A percentile compares a stretch with the other conserved stretches of the same genome.
Conservation (phyloP, 2,113 vertebrate species). For the Plectropomus leopardus region DNA sequence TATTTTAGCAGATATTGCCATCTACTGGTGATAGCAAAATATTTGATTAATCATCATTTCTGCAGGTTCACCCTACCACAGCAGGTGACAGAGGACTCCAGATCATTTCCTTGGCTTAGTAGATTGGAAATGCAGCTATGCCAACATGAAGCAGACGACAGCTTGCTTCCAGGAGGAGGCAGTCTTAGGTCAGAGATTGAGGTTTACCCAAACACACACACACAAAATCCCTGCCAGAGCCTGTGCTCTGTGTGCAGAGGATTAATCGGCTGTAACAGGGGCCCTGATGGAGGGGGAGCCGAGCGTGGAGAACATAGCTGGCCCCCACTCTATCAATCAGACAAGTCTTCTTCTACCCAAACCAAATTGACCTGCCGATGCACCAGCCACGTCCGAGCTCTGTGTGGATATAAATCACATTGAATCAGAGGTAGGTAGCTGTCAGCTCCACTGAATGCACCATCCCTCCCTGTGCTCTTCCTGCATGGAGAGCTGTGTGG, state of each 20-base stretch:
- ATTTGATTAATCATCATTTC: not conserved
- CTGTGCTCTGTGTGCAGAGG: conserved; percentile 40
- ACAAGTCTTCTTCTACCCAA: conserved; percentile 59
- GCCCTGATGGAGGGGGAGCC: conserved; percentile 64
- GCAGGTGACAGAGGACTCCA: not conserved
- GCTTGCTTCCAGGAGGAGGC: conserved; percentile 60
- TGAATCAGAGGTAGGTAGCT: conserved; percentile 71
- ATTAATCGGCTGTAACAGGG: conserved; percentile 70
- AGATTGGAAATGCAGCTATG: not conserved
- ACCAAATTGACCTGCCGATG: conserved; percentile 77
- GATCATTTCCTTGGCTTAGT: conserved; percentile 5
- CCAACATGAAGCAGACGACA: conserved; percentile 33
- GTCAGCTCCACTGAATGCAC: conserved; percentile 65
- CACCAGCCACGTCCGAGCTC: conserved; percentile 55
- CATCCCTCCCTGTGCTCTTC: conserved; percentile 45
- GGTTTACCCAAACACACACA: conserved; percentile 42
- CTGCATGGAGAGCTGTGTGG: conserved; percentile 38
- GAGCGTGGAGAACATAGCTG: conserved; percentile 60
- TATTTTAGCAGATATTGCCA: conserved; percentile 51
- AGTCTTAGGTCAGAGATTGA: conserved; percentile 49
- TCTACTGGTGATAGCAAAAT: conserved; percentile 59
- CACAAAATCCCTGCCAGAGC: conserved; percentile 49
- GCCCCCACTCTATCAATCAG: conserved; percentile 75
- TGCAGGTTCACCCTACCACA: not conserved
- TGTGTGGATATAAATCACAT: conserved; percentile 77